phyloP scores from a whole-genome alignment of 2,888 invertebrate species.

The Yponomeuta plumbellus region DNA sequence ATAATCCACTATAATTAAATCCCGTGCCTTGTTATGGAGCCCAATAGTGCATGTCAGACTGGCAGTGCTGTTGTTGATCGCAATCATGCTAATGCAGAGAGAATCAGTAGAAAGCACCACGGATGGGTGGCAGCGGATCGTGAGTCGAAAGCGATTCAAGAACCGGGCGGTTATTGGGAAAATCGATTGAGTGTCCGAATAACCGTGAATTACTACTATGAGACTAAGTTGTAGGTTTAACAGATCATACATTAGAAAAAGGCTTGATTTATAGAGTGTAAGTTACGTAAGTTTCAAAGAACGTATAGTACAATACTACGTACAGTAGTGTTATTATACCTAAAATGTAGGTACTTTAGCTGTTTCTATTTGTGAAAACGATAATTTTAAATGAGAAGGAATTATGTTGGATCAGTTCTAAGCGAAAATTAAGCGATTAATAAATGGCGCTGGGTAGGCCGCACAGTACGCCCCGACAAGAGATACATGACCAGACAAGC shows the following conservation, averaged over 20 bases:
- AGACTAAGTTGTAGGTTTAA: not conserved
- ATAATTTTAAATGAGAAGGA: no score
- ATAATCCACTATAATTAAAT: conserved; percentile 1
- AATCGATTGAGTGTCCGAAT: not conserved
- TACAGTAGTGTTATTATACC: no score
- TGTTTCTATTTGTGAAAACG: no score
- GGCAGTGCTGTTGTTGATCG: conserved; percentile 18
- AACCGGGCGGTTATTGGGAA: conserved; percentile 29
- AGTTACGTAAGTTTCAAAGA: not conserved
- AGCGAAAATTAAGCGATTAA: no score
- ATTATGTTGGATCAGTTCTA: no score
- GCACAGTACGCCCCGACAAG: no score
- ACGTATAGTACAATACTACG: not conserved
- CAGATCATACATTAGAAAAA: not conserved
- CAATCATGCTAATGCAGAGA: conserved; percentile 35
- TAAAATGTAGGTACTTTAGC: no score
- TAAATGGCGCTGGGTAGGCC: no score
- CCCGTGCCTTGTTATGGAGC: conserved; percentile 1
- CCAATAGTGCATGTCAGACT: conserved; percentile 16
- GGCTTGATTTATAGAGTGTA: not conserved
- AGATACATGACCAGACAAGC: no score
- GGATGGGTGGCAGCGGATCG: conserved; percentile 57
- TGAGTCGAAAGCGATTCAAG: conserved; percentile 56
- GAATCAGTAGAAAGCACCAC: conserved; percentile 57
- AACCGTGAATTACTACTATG: not conserved